Conservation (phyloP, 2,113 vertebrate genomes). For the Propithecus coquereli region DNA sequence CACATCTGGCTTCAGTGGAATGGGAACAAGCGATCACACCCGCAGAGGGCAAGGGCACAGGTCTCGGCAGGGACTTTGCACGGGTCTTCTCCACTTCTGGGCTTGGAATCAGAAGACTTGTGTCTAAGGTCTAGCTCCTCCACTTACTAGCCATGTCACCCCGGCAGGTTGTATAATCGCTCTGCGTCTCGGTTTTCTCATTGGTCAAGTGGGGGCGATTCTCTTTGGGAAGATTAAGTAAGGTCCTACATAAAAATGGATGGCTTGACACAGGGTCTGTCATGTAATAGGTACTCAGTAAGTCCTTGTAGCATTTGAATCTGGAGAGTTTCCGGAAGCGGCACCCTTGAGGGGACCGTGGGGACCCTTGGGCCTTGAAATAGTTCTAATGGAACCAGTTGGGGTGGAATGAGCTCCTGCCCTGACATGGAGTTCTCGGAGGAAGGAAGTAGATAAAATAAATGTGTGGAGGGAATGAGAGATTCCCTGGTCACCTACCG, state of each 20-base stretch:
- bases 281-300: not conserved
- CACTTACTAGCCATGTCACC: fast-evolving
- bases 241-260: not conserved
- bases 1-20: not conserved
- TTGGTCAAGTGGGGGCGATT: not conserved
- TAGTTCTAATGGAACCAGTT: not conserved
- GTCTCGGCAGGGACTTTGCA: not conserved
- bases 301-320: not conserved
- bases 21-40: not conserved
- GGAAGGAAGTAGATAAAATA: not conserved
- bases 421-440: not conserved
- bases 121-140: not conserved
- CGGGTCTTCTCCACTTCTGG: not conserved
- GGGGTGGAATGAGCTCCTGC: not conserved
- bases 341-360: fast-evolving
- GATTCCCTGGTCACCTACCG: too few species aligned
- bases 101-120: not conserved
- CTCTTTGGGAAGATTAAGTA: not conserved
- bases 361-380: not conserved
- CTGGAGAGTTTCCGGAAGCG: not conserved
- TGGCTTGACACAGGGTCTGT: not conserved
- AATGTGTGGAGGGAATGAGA: fast-evolving
- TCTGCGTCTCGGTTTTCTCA: not conserved
- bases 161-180: not conserved
- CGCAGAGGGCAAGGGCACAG: not conserved